phyloP scores from a whole-genome alignment of 2,113 vertebrate genomes.

The Choloepus hoffmanni region DNA sequence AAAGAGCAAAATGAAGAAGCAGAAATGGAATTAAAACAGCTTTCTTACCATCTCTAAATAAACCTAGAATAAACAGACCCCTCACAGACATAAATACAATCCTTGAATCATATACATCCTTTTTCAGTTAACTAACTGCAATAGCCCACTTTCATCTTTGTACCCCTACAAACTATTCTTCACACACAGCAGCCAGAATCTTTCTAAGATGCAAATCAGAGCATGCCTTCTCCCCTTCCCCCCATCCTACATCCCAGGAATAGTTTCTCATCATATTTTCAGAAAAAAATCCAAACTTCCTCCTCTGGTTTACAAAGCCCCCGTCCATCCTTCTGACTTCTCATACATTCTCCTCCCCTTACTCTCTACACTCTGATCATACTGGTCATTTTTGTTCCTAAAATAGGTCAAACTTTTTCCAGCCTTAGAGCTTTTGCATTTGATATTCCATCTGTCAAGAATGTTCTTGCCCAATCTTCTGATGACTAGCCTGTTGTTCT shows the following conservation, averaged over 20 bases:
- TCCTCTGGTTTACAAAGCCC: conserved; percentile 36
- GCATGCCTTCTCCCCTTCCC: background rate
- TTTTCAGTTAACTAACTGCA: background rate
- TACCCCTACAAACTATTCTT: background rate
- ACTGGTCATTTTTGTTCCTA: background rate
- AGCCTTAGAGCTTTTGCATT: conserved; percentile 18
- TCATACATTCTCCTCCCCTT: background rate
- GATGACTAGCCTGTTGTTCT: background rate
- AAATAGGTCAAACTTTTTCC: background rate
- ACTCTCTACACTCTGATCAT: background rate
- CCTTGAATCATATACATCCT: background rate
- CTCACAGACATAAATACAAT: background rate
- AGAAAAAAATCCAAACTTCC: conserved; percentile 48
- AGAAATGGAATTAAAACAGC: conserved; percentile 15
- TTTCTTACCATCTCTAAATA: background rate
- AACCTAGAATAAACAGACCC: background rate
- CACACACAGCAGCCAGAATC: conserved; percentile 1
- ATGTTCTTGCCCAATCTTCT: background rate
- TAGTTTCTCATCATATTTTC: background rate
- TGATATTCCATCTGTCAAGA: conserved; percentile 45
- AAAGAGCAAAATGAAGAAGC: background rate
- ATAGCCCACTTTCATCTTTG: background rate
- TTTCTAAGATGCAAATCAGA: conserved; percentile 27
- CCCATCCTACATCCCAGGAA: background rate
- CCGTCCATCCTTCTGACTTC: background rate